phyloP scores from a whole-genome alignment of 2,888 invertebrate species.

The Orchesella flavescens region DNA sequence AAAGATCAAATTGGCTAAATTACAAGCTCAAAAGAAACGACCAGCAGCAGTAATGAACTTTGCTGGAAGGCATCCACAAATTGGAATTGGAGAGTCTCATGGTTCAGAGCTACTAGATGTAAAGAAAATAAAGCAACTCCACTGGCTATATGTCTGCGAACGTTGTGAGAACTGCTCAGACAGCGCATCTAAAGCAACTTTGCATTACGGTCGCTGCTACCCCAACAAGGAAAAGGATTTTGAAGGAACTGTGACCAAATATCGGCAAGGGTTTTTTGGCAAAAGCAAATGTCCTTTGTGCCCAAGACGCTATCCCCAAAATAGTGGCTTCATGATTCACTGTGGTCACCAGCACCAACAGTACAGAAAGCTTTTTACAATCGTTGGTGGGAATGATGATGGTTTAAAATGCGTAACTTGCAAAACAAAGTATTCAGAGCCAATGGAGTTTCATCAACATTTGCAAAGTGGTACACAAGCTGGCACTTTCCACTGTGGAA shows the following conservation, averaged over 20 bases:
- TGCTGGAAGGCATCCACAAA: constrained; percentile 42
- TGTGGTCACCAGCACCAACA: constrained; percentile 69
- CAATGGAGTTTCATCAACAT: constrained; percentile 66
- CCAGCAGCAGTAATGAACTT: background rate
- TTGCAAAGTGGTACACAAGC: constrained; percentile 16
- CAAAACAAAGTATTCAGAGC: constrained; percentile 57
- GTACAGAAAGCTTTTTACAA: constrained; percentile 63
- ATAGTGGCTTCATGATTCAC: constrained; percentile 69
- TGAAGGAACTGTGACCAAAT: constrained; percentile 67
- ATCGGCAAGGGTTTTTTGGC: constrained; percentile 71
- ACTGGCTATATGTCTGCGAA: constrained; percentile 71
- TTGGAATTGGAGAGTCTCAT: constrained; percentile 61
- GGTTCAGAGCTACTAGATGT: constrained; percentile 61
- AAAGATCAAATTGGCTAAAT: constrained; percentile 32
- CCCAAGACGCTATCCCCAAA: constrained; percentile 65
- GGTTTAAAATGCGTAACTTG: constrained; percentile 67
- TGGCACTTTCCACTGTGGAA: constrained; percentile 12
- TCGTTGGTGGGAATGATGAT: constrained; percentile 60
- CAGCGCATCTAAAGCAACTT: constrained; percentile 64
- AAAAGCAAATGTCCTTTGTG: constrained; percentile 69
- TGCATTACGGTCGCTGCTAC: constrained; percentile 67
- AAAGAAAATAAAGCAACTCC: constrained; percentile 68
- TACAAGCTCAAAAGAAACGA: constrained; percentile 42
- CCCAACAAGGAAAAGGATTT: constrained; percentile 59
- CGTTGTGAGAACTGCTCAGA: constrained; percentile 68